Percentiles rank a stretch among this genome's conserved stretches.
phyloP scores from a whole-genome alignment of 2,113 vertebrate genomes.

The Anguilla rostrata region DNA sequence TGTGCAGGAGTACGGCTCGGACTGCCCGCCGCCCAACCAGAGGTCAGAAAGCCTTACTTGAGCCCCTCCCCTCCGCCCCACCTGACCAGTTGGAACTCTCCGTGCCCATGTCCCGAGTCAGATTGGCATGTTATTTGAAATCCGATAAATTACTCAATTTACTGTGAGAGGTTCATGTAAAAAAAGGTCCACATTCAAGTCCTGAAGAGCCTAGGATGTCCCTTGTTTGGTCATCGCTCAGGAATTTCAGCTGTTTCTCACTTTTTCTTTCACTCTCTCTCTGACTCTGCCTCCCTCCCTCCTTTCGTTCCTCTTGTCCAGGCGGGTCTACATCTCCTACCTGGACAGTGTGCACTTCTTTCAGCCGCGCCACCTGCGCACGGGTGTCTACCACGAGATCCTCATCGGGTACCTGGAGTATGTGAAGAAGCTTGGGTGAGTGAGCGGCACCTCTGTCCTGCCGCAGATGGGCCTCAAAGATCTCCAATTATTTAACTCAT shows the following conservation, averaged over 20 bases:
- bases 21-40: slow-evolving; percentile 96
- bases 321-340: slow-evolving; percentile 98
- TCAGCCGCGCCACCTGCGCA: slow-evolving; percentile 88
- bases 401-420: slow-evolving; percentile 97
- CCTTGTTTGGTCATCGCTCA: neutral
- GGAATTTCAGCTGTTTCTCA: neutral
- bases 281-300: neutral
- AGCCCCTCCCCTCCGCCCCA: neutral
- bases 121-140: neutral
- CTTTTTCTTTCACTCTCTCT: neutral
- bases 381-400: slow-evolving; percentile 95
- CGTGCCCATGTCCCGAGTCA: neutral
- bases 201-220: neutral
- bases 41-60: slow-evolving; percentile 66
- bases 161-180: neutral
- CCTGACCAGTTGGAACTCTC: neutral
- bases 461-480: neutral
- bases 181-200: too few relatives aligned
- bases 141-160: neutral
- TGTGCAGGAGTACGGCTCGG: slow-evolving; percentile 95
- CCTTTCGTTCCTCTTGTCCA: slow-evolving; percentile 39
- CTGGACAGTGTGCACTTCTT: slow-evolving; percentile 98
- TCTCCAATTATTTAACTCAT: too few relatives aligned
- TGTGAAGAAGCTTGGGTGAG: slow-evolving; percentile 92
- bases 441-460: neutral